phyloP scores from a whole-genome alignment of 2,888 invertebrate species.

The Temnothorax unifasciatus region DNA sequence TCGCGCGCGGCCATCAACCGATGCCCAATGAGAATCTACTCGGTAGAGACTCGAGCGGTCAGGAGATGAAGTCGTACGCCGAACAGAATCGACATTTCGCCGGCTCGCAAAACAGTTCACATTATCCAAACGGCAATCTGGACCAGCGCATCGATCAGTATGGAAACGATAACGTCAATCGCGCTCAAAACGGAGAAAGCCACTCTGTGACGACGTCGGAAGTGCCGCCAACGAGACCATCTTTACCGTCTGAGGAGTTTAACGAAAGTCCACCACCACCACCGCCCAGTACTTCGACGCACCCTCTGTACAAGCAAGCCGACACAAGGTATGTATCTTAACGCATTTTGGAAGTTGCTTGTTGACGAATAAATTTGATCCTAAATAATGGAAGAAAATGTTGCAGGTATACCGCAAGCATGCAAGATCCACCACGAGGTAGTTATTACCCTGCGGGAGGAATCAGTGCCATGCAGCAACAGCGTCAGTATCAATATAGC shows the following conservation, averaged over 20 bases:
- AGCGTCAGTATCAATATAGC: slow-evolving; percentile 86
- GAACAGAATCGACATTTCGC: slow-evolving; percentile 76
- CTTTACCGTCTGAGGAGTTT: slow-evolving; percentile 83
- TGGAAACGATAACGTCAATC: slow-evolving; percentile 70
- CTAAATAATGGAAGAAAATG: background rate
- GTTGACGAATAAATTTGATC: background rate
- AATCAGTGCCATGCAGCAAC: slow-evolving; percentile 84
- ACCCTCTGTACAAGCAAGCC: slow-evolving; percentile 89
- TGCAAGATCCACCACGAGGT: slow-evolving; percentile 91
- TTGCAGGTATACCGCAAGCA: slow-evolving; percentile 90
- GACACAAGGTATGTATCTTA: slow-evolving; percentile 80
- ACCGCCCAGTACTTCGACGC: slow-evolving; percentile 90
- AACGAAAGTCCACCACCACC: slow-evolving; percentile 88
- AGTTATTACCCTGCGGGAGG: slow-evolving; percentile 88
- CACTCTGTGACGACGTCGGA: slow-evolving; percentile 67
- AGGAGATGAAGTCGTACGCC: slow-evolving; percentile 63
- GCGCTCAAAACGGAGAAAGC: slow-evolving; percentile 63
- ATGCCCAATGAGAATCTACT: slow-evolving; percentile 25
- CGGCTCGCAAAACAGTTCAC: slow-evolving; percentile 70
- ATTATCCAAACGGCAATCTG: slow-evolving; percentile 76
- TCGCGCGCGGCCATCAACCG: slow-evolving; percentile 64
- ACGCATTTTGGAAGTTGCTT: background rate
- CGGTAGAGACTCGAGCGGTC: slow-evolving; percentile 56
- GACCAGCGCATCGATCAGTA: slow-evolving; percentile 78
- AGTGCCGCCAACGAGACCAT: slow-evolving; percentile 80